These are phyloP conservation scores for Gadopsis bispinosus DNA, from an alignment of 2,797 vertebrate genomes.

Conservation along the genomic window DNA sequence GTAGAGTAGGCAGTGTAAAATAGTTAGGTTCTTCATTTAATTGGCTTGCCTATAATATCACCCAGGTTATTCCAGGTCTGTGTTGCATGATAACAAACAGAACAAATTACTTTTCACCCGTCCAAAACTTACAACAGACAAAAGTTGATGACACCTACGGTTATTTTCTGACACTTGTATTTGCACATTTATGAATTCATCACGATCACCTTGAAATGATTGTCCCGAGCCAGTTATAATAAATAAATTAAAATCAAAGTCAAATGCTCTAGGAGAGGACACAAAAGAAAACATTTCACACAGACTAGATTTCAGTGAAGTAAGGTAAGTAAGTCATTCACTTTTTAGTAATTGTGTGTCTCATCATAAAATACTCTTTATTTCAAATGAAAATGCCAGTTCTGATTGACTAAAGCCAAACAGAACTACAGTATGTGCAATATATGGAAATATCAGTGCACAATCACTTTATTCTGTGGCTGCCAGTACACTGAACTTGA, in stretches of 20 bases:
- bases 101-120: neutral
- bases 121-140: neutral
- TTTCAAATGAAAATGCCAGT: neutral
- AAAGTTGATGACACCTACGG: no score
- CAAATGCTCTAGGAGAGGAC: conserved; percentile 20
- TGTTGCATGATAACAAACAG: neutral
- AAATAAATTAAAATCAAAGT: no score
- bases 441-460: neutral
- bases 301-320: neutral
- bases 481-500: neutral
- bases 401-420: neutral
- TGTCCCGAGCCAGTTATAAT: neutral
- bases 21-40: no score
- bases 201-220: no score
- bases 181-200: neutral
- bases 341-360: neutral
- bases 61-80: no score
- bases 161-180: neutral
- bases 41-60: no score
- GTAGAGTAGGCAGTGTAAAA: no score
- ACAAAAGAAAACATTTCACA: conserved; percentile 14
- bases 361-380: neutral
- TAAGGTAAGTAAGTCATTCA: conserved; percentile 21
- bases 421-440: neutral
- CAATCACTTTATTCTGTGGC: neutral